These are phyloP conservation scores for Sclerodermus sp. DNA, from an alignment of 2,888 invertebrate species.

Conservation along the genomic window DNA sequence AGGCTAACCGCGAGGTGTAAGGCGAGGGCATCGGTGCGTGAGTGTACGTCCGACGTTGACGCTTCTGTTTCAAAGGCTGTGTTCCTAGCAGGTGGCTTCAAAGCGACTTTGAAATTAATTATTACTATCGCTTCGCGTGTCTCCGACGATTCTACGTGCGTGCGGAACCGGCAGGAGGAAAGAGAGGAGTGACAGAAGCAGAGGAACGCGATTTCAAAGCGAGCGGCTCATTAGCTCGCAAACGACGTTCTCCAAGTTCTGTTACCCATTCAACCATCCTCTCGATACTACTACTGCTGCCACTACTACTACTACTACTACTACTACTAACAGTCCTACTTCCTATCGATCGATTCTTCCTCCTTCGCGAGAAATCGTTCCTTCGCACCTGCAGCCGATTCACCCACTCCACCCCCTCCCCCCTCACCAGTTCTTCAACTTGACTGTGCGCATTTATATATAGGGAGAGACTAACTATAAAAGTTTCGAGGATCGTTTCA, in stretches of 20 bases:
- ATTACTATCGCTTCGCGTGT: slow-evolving; percentile 41
- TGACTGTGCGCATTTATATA: no score
- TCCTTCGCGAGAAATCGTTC: no score
- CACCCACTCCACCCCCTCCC: no score
- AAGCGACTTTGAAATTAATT: slow-evolving; percentile 49
- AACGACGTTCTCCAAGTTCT: slow-evolving; percentile 23
- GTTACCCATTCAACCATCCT: slow-evolving; percentile 10
- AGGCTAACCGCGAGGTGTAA: slow-evolving; percentile 1
- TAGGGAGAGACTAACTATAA: no score
- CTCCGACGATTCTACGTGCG: slow-evolving; percentile 28
- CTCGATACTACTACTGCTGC: neutral
- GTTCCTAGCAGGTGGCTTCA: slow-evolving; percentile 42
- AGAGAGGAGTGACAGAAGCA: no score
- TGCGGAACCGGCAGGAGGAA: neutral
- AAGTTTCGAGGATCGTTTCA: no score
- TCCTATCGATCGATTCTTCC: no score
- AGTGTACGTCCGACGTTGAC: slow-evolving; percentile 28
- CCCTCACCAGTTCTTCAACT: no score
- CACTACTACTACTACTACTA: no score
- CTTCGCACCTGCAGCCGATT: no score
- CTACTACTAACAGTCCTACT: no score
- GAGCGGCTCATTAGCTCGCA: slow-evolving; percentile 39
- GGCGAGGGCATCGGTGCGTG: slow-evolving; percentile 3
- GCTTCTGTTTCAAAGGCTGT: slow-evolving; percentile 22
- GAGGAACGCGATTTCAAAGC: slow-evolving; percentile 31